phyloP scores from a whole-genome alignment of 1,140 invertebrate genomes.

The Trichogramma pretiosum region DNA sequence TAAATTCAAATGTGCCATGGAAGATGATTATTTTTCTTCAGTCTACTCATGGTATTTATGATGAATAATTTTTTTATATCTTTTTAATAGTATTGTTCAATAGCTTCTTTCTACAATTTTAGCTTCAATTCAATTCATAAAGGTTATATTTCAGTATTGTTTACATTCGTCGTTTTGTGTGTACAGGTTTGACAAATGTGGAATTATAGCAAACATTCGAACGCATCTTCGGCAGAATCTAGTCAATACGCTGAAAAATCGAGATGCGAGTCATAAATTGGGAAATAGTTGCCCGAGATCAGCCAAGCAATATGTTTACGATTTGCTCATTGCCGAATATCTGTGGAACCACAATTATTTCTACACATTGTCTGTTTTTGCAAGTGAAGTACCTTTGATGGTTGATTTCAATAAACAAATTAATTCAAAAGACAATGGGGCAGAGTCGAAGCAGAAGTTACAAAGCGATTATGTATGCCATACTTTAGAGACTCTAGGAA shows the following conservation, averaged over 20 bases:
- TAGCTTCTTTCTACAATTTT: too few species aligned
- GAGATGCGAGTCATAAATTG: slow-evolving; percentile 28
- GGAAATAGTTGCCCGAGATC: slow-evolving; percentile 26
- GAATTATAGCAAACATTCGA: slow-evolving; percentile 40
- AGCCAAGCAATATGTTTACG: slow-evolving; percentile 41
- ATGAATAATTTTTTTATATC: slow-evolving; percentile 22
- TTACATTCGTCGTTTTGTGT: not conserved
- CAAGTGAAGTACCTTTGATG: slow-evolving; percentile 40
- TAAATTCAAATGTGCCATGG: too few species aligned
- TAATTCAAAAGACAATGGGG: slow-evolving; percentile 12
- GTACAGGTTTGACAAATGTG: slow-evolving; percentile 40
- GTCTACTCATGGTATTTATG: slow-evolving; percentile 36
- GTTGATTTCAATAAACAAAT: slow-evolving; percentile 34
- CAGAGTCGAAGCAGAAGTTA: slow-evolving; percentile 25
- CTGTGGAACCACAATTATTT: slow-evolving; percentile 39
- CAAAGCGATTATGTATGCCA: slow-evolving; percentile 38
- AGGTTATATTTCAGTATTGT: too few species aligned
- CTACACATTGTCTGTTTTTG: slow-evolving; percentile 40
- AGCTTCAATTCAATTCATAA: too few species aligned
- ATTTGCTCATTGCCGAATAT: slow-evolving; percentile 42
- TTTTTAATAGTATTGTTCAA: not conserved
- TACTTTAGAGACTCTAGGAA: slow-evolving; percentile 37
- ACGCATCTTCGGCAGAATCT: slow-evolving; percentile 40
- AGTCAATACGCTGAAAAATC: slow-evolving; percentile 37
- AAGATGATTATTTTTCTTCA: slow-evolving; percentile 28